Evolutionary conservation across 1,140 invertebrate species (phyloP).

Genomic region (Apis florea): DNA sequence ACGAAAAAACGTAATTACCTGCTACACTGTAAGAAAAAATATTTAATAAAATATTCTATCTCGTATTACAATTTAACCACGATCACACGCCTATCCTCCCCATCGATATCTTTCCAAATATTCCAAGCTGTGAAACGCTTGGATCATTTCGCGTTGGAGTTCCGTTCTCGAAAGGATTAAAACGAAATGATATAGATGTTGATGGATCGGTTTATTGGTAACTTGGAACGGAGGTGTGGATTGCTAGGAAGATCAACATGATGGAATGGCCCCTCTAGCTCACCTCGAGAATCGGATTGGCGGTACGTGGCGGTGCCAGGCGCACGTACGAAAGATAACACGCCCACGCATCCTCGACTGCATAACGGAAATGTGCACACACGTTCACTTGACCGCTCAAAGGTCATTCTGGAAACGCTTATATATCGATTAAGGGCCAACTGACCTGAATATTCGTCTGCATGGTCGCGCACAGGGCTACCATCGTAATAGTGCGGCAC

Average conservation of each 20-base stretch:
- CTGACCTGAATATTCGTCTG: slow-evolving; percentile 45
- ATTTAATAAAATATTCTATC: too few relatives aligned
- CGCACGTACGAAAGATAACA: slow-evolving; percentile 62
- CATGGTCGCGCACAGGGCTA: background rate
- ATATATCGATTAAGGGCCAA: slow-evolving; percentile 55
- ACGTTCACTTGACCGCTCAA: slow-evolving; percentile 27
- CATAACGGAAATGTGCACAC: slow-evolving; percentile 48
- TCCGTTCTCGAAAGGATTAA: too few relatives aligned
- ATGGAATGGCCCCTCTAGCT: slow-evolving; percentile 14
- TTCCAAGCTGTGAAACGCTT: too few relatives aligned
- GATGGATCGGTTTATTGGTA: slow-evolving; percentile 8
- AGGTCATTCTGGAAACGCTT: slow-evolving; percentile 42
- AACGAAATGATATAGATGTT: slow-evolving; percentile 20
- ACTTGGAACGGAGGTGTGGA: background rate
- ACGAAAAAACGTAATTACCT: too few relatives aligned
- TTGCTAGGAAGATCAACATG: slow-evolving; percentile 24
- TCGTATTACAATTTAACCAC: too few relatives aligned
- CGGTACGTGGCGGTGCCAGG: slow-evolving; percentile 59
- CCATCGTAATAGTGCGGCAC: background rate
- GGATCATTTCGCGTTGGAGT: too few relatives aligned
- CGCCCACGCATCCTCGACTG: slow-evolving; percentile 43
- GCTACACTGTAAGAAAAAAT: too few relatives aligned
- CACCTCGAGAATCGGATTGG: slow-evolving; percentile 58
- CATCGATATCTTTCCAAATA: too few relatives aligned
- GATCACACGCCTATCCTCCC: too few relatives aligned